A percentile compares a stretch with the other conserved stretches of the same genome.
Evolutionary conservation across 2,113 vertebrate genomes (phyloP).

Genomic region (Heptranchias perlo): DNA sequence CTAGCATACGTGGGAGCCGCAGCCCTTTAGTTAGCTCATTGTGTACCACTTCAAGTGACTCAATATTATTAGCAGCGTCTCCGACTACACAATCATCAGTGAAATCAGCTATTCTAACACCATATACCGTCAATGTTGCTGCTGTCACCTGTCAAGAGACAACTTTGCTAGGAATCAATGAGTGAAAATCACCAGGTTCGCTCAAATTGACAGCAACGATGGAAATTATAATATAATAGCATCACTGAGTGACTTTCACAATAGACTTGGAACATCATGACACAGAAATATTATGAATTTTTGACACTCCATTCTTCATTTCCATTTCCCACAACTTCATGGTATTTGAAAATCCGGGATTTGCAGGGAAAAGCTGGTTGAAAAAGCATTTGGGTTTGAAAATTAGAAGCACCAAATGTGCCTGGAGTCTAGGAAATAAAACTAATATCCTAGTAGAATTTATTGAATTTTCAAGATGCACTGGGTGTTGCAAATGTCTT

Average conservation of each 20-base stretch:
- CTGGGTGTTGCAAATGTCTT: neutral
- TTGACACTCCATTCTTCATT: neutral
- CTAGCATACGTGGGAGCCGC: neutral
- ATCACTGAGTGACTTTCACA: neutral
- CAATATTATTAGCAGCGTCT: neutral
- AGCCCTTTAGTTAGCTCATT: neutral
- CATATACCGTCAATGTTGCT: neutral
- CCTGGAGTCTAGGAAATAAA: neutral
- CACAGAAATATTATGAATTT: neutral
- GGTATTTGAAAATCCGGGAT: neutral
- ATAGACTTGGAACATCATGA: too few relatives aligned
- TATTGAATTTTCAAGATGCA: neutral
- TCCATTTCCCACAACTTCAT: neutral
- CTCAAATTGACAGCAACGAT: neutral
- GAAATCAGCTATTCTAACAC: neutral
- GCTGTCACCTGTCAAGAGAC: conserved; percentile 6
- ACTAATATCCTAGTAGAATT: neutral
- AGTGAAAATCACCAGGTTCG: neutral
- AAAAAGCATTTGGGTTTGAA: neutral
- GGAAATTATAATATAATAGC: conserved; percentile 8
- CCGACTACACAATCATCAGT: neutral
- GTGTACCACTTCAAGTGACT: neutral
- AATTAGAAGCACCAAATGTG: neutral
- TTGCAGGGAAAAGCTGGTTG: neutral
- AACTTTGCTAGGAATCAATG: neutral